These are phyloP conservation scores for Blastobasis lacticolella DNA, from an alignment of 2,888 invertebrate species.

Conservation along the genomic window DNA sequence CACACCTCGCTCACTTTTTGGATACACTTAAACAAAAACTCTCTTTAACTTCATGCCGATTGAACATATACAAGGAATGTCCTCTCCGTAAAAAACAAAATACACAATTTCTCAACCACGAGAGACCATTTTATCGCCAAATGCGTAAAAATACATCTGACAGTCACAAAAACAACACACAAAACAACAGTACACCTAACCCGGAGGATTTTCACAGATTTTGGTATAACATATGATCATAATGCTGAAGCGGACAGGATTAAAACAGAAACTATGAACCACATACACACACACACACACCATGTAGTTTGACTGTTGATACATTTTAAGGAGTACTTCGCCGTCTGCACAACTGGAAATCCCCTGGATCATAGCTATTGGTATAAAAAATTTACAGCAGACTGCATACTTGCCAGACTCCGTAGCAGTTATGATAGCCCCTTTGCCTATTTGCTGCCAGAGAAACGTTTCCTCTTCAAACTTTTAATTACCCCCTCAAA, in stretches of 20 bases:
- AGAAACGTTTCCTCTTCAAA: no score
- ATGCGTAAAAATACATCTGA: neutral
- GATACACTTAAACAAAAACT: no score
- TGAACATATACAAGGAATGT: no score
- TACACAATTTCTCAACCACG: no score
- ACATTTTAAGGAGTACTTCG: constrained; percentile 7
- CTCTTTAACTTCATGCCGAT: no score
- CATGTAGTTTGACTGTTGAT: constrained; percentile 8
- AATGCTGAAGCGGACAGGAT: constrained; percentile 11
- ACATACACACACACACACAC: neutral
- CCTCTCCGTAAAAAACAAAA: no score
- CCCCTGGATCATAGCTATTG: constrained; percentile 17
- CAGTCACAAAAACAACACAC: neutral
- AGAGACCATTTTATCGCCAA: constrained; percentile 11
- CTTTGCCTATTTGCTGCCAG: no score
- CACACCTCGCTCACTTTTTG: no score
- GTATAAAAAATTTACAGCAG: constrained; percentile 17
- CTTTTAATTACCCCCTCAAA: no score
- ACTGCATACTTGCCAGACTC: no score
- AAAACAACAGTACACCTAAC: neutral
- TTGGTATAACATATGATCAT: constrained; percentile 10
- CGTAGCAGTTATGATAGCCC: no score
- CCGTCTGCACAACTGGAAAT: constrained; percentile 15
- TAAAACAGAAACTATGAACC: neutral
- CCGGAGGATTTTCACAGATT: constrained; percentile 3